A percentile compares a stretch with the other conserved stretches of the same genome.
Conservation (phyloP, 2,113 vertebrate genomes). For the Leptobrachium ailaonicum region DNA sequence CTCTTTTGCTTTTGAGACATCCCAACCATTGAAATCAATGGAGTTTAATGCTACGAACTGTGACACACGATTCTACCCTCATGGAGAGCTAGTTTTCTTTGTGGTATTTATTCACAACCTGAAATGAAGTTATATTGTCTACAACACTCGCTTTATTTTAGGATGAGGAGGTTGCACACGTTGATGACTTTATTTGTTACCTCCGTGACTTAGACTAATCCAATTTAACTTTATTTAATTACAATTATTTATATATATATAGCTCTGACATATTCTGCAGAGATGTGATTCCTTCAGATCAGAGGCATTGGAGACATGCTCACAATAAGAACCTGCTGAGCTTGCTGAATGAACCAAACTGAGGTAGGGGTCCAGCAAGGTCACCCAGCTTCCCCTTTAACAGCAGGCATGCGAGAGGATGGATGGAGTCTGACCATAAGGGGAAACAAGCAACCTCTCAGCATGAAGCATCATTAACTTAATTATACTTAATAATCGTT, state of each 20-base stretch:
- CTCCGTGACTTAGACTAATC: background rate
- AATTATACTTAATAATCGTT: constrained; percentile 34
- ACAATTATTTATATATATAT: too few species aligned
- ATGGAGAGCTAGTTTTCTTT: too few species aligned
- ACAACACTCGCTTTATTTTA: too few species aligned
- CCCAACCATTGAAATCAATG: too few species aligned
- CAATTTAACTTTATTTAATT: background rate
- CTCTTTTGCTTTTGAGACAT: too few species aligned
- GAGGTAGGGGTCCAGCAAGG: constrained; percentile 22
- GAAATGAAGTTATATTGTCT: too few species aligned
- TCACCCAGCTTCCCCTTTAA: constrained; percentile 3
- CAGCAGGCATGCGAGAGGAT: constrained; percentile 22
- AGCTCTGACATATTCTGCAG: too few species aligned
- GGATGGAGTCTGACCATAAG: background rate
- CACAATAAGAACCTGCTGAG: constrained; percentile 27
- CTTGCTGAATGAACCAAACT: constrained; percentile 4
- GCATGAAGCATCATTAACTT: constrained; percentile 25
- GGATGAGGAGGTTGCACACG: background rate
- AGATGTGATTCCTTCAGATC: background rate
- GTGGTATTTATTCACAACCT: too few species aligned
- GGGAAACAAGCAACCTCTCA: constrained; percentile 7
- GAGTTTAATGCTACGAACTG: too few species aligned
- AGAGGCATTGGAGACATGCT: constrained; percentile 12
- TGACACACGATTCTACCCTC: too few species aligned
- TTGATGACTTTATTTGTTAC: background rate